These are phyloP conservation scores for Phaedon cochleariae DNA, from an alignment of 2,888 invertebrate species.

Conservation along the genomic window DNA sequence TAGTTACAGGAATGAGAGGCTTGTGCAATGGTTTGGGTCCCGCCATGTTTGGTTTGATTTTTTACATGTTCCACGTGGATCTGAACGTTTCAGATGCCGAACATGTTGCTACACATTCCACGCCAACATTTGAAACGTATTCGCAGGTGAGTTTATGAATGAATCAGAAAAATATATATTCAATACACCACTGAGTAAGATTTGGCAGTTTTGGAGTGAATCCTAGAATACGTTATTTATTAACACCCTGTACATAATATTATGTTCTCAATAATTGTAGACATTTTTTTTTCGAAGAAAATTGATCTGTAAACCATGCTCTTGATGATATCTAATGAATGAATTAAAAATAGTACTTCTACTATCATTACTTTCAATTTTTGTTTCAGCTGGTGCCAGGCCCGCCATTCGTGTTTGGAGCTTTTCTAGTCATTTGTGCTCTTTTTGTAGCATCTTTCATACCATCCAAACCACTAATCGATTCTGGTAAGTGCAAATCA, in stretches of 20 bases:
- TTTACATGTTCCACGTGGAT: constrained; percentile 98
- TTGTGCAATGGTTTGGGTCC: constrained; percentile 98
- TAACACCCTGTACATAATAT: no score
- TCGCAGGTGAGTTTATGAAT: constrained; percentile 60
- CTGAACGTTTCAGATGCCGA: constrained; percentile 73
- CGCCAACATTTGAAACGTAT: constrained; percentile 63
- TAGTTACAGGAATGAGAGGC: constrained; percentile 98
- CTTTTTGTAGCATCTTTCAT: constrained; percentile 91
- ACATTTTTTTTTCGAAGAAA: no score
- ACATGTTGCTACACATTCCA: constrained; percentile 62
- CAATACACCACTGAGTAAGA: constrained; percentile 11
- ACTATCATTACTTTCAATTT: no score
- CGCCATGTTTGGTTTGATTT: constrained; percentile 97
- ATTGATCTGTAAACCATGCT: no score
- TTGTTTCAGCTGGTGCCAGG: constrained; percentile 83
- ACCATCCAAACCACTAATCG: constrained; percentile 65
- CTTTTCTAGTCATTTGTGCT: constrained; percentile 94
- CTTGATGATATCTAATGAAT: no score
- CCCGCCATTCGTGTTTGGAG: constrained; percentile 98
- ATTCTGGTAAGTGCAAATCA: constrained; percentile 68
- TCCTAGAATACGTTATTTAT: no score
- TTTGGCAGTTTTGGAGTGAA: no score
- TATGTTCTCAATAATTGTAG: no score
- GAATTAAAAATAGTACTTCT: no score
- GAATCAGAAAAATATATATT: not conserved